Conservation (phyloP, 2,113 vertebrate species). For the Anoplopoma fimbria region DNA sequence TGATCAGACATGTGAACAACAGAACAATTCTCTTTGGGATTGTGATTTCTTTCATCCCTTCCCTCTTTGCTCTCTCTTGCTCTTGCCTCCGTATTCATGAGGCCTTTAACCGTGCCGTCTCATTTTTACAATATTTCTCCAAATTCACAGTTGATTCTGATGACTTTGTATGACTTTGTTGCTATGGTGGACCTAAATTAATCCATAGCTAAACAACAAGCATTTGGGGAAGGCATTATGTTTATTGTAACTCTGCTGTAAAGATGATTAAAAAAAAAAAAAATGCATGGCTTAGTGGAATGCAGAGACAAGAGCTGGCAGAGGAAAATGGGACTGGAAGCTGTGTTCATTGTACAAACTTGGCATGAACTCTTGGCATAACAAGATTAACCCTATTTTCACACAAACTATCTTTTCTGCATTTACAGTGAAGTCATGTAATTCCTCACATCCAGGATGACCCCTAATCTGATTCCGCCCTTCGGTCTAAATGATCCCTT, state of each 20-base stretch:
- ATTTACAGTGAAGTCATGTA: conserved; percentile 57
- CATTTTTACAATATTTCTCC: conserved; percentile 29
- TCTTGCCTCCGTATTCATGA: conserved; percentile 29
- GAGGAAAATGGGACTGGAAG: conserved; percentile 54
- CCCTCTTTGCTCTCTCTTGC: conserved; percentile 12
- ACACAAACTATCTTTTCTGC: conserved; percentile 53
- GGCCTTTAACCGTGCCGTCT: conserved; percentile 8
- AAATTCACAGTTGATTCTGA: neutral
- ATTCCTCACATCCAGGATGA: conserved; percentile 55
- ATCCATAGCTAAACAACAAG: conserved; percentile 45
- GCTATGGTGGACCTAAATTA: conserved; percentile 39
- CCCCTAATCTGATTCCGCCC: conserved; percentile 56
- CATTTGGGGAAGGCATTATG: conserved; percentile 40
- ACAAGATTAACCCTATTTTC: conserved; percentile 78
- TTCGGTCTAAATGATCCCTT: conserved; percentile 20
- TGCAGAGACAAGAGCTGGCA: conserved; percentile 71
- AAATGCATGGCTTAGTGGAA: conserved; percentile 63
- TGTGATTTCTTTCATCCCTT: conserved; percentile 24
- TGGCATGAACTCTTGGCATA: conserved; percentile 68
- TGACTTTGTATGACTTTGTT: conserved; percentile 72
- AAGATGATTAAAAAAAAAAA: conserved; percentile 53
- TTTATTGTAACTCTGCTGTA: conserved; percentile 53
- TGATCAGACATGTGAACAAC: conserved; percentile 59
- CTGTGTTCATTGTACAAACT: conserved; percentile 69
- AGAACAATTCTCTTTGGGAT: conserved; percentile 43